Evolutionary conservation across 2,888 invertebrate species (phyloP), one percentile per base, ranked within the genome.

Genomic region (Lutraria lutraria): DNA sequence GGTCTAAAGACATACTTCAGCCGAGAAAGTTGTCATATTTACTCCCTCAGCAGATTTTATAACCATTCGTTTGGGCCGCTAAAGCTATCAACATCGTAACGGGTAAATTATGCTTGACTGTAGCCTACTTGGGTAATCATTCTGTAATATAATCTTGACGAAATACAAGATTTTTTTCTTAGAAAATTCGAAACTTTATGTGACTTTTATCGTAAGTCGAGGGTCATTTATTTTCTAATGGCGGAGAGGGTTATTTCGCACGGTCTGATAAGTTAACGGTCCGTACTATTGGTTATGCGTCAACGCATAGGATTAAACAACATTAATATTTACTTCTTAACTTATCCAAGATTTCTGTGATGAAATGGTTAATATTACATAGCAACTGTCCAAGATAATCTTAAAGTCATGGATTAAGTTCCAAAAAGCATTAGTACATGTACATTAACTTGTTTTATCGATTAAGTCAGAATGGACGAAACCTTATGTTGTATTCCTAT

Each of bases 251-350:
- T 54, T 76, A 34, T 34, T 34, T 53, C 16, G 34, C 29, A 63
- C 21, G 12, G 34, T 34, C 60, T 53, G 54, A 53, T 76, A 31
- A 25, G 76, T 56, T 83, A 88, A 88, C 83, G 83, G 63, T 25
- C 87, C 87, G 80, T 88, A 83, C 60, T 83, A 88, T 88, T 88
- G 87, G 87, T 83, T 80, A 88, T 60, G 79, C 29, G 21, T 83
- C 83, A 53, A 52, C 54, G 53, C n/a, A 6, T 76, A 76, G 31
- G 31, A 76, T 76, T 68, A 68, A 68, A 68, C 63, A 68, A 68
- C 25, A 68, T 68, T 68, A 68, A 68, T 68, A 68, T 25, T 68
- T 68, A 25, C 25, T 68, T 4, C n/a, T 12, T 68, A 68, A n/a
- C n/a, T 68, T 68, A 25, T 25, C 63, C 43, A 43, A 43, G 43